Percentiles rank a stretch among this genome's conserved stretches.
Conservation (phyloP, 2,888 invertebrate genomes). For the Eretmocerus hayati region DNA sequence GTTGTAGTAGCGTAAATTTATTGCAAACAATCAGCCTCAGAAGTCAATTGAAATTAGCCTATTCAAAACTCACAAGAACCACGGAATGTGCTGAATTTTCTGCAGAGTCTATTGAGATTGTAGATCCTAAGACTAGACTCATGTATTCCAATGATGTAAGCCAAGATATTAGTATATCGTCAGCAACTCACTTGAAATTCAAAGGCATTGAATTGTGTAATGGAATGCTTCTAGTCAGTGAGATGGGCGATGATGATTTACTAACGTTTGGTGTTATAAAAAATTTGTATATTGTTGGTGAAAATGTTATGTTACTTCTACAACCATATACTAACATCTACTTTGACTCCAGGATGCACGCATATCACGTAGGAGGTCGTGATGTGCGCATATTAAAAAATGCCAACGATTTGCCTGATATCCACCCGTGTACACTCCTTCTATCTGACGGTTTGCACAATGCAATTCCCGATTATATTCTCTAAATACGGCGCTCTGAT, state of each 20-base stretch:
- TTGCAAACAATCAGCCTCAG: background rate
- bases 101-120: background rate
- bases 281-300: background rate
- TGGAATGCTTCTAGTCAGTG: background rate
- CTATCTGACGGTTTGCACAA: no score
- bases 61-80: background rate
- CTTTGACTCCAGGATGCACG: background rate
- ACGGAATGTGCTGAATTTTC: background rate
- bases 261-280: background rate
- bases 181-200: no score
- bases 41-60: background rate
- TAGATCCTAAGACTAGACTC: background rate
- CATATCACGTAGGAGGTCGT: background rate
- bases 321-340: background rate
- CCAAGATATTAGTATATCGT: background rate
- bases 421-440: no score
- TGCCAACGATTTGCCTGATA: background rate
- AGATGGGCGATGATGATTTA: background rate
- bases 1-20: background rate
- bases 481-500: no score
- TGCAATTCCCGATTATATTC: no score
- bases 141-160: background rate
- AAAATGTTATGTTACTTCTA: background rate
- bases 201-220: background rate
- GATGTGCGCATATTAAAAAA: background rate